Conservation (phyloP, 2,797 vertebrate genomes). For the Myotis pilosus region DNA sequence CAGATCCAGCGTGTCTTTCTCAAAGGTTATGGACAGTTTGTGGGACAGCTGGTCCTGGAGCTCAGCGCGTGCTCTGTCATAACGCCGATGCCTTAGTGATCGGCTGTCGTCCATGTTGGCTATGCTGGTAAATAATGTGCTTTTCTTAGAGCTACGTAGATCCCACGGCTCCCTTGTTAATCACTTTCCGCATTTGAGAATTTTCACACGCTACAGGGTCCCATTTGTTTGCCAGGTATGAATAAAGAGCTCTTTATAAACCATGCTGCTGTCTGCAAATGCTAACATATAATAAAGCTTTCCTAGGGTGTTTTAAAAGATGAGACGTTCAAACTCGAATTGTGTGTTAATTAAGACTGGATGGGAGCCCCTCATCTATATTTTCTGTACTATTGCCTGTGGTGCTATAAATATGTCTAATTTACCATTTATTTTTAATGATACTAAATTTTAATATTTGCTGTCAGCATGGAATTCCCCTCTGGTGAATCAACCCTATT, state of each 20-base stretch:
- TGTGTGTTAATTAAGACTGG: constrained; percentile 56
- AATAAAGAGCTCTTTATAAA: constrained; percentile 63
- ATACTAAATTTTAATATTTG: constrained; percentile 72
- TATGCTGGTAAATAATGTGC: background rate
- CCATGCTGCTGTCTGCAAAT: background rate
- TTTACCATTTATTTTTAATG: constrained; percentile 66
- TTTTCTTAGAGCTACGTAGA: constrained; percentile 41
- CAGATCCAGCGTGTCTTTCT: background rate
- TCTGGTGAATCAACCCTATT: constrained; percentile 67
- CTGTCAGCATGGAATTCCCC: constrained; percentile 68
- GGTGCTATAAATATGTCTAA: constrained; percentile 47
- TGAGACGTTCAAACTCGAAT: constrained; percentile 42
- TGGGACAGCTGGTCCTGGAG: background rate
- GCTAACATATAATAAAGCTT: background rate
- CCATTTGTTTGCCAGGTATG: constrained; percentile 56
- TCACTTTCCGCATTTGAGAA: constrained; percentile 48
- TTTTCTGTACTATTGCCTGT: background rate
- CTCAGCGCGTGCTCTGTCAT: background rate
- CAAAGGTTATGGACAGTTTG: background rate
- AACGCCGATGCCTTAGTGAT: background rate
- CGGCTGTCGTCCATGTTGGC: background rate
- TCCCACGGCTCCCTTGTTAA: constrained; percentile 17
- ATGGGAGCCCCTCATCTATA: background rate
- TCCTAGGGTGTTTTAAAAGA: constrained; percentile 51
- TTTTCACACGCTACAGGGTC: constrained; percentile 51